These are phyloP conservation scores for Epirrhoe alternata DNA, from an alignment of 2,888 invertebrate species.

Conservation along the genomic window DNA sequence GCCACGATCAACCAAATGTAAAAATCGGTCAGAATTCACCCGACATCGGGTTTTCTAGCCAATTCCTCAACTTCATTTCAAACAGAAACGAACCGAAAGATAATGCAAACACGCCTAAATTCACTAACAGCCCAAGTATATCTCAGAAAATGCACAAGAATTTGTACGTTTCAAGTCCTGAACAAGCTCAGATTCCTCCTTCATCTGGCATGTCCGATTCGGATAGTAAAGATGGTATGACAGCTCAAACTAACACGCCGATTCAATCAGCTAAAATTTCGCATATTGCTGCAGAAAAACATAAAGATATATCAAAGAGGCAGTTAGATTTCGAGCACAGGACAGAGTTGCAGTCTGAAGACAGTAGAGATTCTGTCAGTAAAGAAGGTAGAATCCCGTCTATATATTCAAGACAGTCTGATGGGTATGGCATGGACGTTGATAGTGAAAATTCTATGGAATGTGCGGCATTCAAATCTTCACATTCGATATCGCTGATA, in stretches of 20 bases:
- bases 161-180: constrained; percentile 81
- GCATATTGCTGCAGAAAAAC: constrained; percentile 66
- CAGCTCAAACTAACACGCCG: constrained; percentile 73
- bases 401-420: constrained; percentile 77
- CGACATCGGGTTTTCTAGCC: constrained; percentile 80
- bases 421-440: constrained; percentile 81
- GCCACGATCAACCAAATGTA: constrained; percentile 76
- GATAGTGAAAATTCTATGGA: constrained; percentile 84
- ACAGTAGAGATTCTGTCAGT: constrained; percentile 79
- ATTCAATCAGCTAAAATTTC: constrained; percentile 78
- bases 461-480: constrained; percentile 78
- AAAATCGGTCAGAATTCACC: constrained; percentile 74
- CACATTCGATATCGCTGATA: constrained; percentile 77
- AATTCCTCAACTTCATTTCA: constrained; percentile 79
- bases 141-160: constrained; percentile 83
- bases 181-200: constrained; percentile 81
- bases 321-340: constrained; percentile 81
- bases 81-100: constrained; percentile 83
- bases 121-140: constrained; percentile 80
- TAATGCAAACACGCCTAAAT: constrained; percentile 83
- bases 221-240: constrained; percentile 80
- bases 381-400: constrained; percentile 80
- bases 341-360: constrained; percentile 77
- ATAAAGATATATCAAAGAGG: constrained; percentile 79
- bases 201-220: constrained; percentile 81